Percentiles rank a stretch among this genome's conserved stretches.
phyloP scores from a whole-genome alignment of 2,113 vertebrate genomes.

The Poeciliopsis retropinna region DNA sequence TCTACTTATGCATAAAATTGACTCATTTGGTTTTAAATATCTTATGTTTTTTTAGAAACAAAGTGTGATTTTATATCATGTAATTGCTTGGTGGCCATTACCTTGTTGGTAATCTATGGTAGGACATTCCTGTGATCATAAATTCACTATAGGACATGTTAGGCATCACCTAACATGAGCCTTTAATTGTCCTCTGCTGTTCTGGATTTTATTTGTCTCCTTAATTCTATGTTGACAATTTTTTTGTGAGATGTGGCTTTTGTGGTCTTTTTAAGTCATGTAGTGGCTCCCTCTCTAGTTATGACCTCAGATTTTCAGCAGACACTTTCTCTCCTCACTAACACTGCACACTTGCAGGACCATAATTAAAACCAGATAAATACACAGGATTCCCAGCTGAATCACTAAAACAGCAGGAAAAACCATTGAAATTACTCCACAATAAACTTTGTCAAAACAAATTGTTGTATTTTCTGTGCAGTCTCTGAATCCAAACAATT shows the following conservation, averaged over 20 bases:
- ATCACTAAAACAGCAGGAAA: not conserved
- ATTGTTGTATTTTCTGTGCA: not conserved
- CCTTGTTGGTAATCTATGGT: not conserved
- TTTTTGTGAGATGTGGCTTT: conserved; percentile 4
- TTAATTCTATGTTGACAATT: not conserved
- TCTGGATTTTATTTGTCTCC: conserved; percentile 8
- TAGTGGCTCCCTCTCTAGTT: not conserved
- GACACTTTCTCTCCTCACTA: not conserved
- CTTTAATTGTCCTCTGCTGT: not conserved
- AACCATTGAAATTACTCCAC: not conserved
- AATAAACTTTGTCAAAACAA: not conserved
- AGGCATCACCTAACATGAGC: too few species aligned
- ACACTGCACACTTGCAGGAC: not conserved
- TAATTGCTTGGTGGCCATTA: not conserved
- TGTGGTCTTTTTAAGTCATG: not conserved
- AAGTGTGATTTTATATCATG: not conserved
- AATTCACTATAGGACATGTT: not conserved
- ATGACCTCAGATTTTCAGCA: not conserved
- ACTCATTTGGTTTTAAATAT: not conserved
- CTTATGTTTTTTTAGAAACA: not conserved
- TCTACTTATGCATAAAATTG: not conserved
- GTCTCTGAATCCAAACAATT: not conserved
- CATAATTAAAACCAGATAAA: conserved; percentile 6
- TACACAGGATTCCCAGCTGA: not conserved
- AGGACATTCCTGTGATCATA: not conserved